phyloP scores from a whole-genome alignment of 2,888 invertebrate genomes.

The Stomorhina lunata region DNA sequence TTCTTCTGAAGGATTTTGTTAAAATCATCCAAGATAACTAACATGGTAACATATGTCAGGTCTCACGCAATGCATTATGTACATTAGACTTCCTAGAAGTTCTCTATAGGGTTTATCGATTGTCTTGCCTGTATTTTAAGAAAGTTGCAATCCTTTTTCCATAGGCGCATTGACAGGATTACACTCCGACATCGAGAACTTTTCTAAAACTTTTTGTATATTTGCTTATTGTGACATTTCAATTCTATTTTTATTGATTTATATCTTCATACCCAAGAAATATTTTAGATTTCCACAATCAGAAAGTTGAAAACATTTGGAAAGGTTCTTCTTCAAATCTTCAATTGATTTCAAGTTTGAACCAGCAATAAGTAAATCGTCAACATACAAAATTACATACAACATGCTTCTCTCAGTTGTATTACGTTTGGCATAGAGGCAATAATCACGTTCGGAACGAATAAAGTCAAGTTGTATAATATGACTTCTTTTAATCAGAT shows the following conservation, averaged over 20 bases:
- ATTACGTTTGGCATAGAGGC: not conserved
- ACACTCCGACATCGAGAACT: slow-evolving; percentile 46
- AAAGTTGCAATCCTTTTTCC: not conserved
- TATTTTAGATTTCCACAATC: slow-evolving; percentile 5
- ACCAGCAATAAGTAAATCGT: not conserved
- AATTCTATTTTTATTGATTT: not conserved
- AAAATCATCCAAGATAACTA: too few species aligned
- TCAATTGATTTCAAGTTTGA: not conserved
- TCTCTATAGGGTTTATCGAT: too few species aligned
- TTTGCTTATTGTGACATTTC: not conserved
- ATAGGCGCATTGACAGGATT: not conserved
- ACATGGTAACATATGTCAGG: too few species aligned
- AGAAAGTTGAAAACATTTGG: not conserved
- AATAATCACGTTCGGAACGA: not conserved
- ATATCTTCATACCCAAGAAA: not conserved
- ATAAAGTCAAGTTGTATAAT: not conserved
- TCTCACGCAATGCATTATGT: too few species aligned
- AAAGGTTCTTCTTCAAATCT: slow-evolving; percentile 12
- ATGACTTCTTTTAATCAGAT: too few species aligned
- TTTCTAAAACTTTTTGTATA: slow-evolving; percentile 30
- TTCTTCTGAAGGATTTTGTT: too few species aligned
- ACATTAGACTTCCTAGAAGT: too few species aligned
- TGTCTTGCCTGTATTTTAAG: too few species aligned
- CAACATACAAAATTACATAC: not conserved
- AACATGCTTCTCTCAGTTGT: not conserved